phyloP scores from a whole-genome alignment of 2,888 invertebrate species.

The Tipula vernalis region DNA sequence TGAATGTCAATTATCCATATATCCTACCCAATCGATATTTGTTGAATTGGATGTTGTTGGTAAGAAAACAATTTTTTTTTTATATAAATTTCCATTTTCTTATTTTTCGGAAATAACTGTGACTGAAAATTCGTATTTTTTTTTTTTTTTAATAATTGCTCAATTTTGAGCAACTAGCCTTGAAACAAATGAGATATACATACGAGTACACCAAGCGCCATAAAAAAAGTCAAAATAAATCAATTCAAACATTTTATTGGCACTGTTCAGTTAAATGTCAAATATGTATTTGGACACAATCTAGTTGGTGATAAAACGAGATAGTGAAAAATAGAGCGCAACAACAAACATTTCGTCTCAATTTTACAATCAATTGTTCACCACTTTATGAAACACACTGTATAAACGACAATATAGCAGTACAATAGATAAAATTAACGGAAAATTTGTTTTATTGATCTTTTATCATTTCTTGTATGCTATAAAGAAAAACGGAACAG shows the following conservation, averaged over 20 bases:
- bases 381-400: background rate
- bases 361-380: background rate
- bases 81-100: background rate
- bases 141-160: background rate
- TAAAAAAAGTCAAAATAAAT: no score
- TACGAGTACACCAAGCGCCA: no score
- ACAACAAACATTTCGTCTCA: background rate
- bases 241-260: no score
- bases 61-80: slow-evolving; percentile 28
- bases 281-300: no score
- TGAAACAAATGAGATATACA: no score
- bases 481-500: background rate
- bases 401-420: background rate
- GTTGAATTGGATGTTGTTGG: slow-evolving; percentile 51
- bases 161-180: background rate
- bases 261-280: no score
- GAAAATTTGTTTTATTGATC: background rate
- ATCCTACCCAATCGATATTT: slow-evolving; percentile 50
- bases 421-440: background rate
- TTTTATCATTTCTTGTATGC: no score
- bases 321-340: background rate
- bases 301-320: no score
- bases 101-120: background rate
- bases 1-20: slow-evolving; percentile 53
- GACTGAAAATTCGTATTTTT: background rate